Evolutionary conservation across 2,113 vertebrate genomes (phyloP).

Genomic region (Hemiprocne comata): DNA sequence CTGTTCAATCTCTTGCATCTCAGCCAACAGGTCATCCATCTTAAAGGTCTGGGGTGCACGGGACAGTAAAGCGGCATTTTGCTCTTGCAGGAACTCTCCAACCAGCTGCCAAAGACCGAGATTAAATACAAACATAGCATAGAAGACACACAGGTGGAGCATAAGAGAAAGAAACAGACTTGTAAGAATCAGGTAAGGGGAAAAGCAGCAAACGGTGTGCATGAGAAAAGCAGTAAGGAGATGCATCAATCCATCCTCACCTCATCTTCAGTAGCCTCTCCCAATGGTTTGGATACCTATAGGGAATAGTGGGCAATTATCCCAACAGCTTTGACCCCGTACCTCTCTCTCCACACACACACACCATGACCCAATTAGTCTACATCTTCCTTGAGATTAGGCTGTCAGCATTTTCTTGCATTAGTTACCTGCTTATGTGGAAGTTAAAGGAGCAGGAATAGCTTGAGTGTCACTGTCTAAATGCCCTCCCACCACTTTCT

Average conservation of each 20-base stretch:
- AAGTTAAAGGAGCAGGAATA: background rate
- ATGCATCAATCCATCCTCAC: conserved; percentile 63
- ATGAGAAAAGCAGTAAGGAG: background rate
- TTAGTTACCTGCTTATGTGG: background rate
- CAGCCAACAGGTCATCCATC: conserved; percentile 96
- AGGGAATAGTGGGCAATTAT: background rate
- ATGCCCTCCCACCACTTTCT: background rate
- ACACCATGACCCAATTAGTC: rapidly evolving
- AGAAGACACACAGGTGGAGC: background rate
- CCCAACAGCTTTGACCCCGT: background rate
- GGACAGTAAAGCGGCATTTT: conserved; percentile 80
- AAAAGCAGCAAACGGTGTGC: background rate
- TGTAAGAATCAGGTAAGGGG: background rate
- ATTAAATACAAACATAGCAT: background rate
- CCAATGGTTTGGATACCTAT: conserved; percentile 90
- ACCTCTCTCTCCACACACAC: background rate
- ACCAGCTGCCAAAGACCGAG: conserved; percentile 82
- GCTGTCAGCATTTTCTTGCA: background rate
- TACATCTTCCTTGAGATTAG: background rate
- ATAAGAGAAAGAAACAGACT: background rate
- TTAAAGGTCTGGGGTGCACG: conserved; percentile 93
- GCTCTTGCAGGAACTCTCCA: conserved; percentile 91
- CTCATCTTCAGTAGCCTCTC: conserved; percentile 92
- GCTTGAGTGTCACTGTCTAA: background rate
- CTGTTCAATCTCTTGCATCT: conserved; percentile 99